Evolutionary conservation across 2,113 vertebrate species (phyloP).

Genomic region (Psophia crepitans): DNA sequence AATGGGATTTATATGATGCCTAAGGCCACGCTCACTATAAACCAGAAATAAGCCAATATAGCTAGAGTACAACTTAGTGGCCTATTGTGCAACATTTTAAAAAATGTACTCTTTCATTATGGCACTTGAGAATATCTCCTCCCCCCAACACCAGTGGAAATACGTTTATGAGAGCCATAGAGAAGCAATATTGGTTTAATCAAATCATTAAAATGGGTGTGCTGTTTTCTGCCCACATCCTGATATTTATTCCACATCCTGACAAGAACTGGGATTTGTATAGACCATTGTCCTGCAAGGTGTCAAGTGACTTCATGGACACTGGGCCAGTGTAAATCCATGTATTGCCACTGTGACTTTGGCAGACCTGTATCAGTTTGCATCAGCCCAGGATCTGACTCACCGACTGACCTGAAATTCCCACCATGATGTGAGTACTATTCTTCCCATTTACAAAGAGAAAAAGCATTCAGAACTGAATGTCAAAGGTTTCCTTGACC

Average conservation of each 20-base stretch:
- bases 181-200: constrained; percentile 23
- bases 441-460: background rate
- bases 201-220: constrained; percentile 1
- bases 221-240: constrained; percentile 29
- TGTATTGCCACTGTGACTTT: background rate
- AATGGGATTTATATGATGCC: constrained; percentile 72
- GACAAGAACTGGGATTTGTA: background rate
- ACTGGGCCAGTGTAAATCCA: background rate
- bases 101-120: background rate
- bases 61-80: constrained; percentile 47
- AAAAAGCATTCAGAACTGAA: background rate
- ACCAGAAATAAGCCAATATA: constrained; percentile 61
- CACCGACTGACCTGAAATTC: background rate
- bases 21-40: constrained; percentile 70
- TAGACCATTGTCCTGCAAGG: background rate
- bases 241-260: constrained; percentile 9
- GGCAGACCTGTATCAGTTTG: background rate
- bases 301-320: background rate
- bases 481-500: background rate
- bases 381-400: background rate
- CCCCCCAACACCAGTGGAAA: background rate
- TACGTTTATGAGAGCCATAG: background rate
- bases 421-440: background rate
- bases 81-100: constrained; percentile 7
- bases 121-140: background rate